Evolutionary conservation across 2,888 invertebrate genomes (phyloP), one percentile per base, ranked within the genome.

Genomic region (Scaptodrosophila latifasciaeformis): DNA sequence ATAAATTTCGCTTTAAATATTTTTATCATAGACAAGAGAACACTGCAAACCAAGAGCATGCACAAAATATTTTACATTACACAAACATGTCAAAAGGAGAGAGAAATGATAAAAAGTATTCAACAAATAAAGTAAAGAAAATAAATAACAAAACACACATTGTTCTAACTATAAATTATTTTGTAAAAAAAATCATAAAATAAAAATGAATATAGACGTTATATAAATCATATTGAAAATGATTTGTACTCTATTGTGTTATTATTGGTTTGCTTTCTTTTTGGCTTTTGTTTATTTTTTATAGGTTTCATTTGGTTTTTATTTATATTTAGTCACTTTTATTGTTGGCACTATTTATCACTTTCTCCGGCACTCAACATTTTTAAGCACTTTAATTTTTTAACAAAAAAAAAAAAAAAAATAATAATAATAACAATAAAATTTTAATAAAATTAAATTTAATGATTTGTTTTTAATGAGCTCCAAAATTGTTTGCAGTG

Each of bases 161-260:
- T n/a, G n/a, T n/a, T n/a, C n/a, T n/a, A n/a, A n/a, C n/a, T n/a
- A 10, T 43, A 27, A 53, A 44, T 43, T 19, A 39, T 40, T 31
- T 19, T 0, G 30, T 21, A 31, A 17, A 43, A 52, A 48, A 46
- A 52, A 58, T 51, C 37, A 29, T 40, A 48, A 65, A 60, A 59
- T 62, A 55, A 52, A 66, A 47, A 61, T 67, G 74, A 59, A 58
- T 70, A 9, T 57, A 52, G 63, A 61, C 9, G 71, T 71, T 71
- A 66, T 61, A 69, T 74, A 74, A 71, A 74, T 74, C 71, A 74
- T 62, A 60, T 69, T 60, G 58, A 69, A 67, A 70, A 74, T 70
- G 65, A 70, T 52, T 59, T 43, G 39, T 30, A 39, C 10, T 42
- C 6, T 35, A 13, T 35, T 35, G 37, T 54, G 50, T 65, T 53